Conservation (phyloP, 2,797 vertebrate genomes). For the Sarcophilus harrisii region DNA sequence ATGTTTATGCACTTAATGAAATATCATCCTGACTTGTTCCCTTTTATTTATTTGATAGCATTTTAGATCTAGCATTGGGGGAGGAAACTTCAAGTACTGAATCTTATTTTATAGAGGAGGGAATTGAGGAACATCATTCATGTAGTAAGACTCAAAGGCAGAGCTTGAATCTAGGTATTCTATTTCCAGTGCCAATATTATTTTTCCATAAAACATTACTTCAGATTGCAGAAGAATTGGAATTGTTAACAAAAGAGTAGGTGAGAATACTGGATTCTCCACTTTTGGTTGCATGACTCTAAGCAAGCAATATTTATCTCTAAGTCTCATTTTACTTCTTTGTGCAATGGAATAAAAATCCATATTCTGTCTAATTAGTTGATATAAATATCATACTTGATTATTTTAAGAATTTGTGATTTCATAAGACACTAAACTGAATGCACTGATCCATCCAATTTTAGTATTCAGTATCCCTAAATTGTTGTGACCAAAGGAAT, state of each 20-base stretch:
- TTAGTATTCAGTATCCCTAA: neutral
- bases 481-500: neutral
- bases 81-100: neutral
- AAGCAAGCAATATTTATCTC: neutral
- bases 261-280: neutral
- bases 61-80: neutral
- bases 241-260: neutral
- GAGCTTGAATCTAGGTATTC: neutral
- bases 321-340: neutral
- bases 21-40: neutral
- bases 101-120: neutral
- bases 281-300: too few relatives aligned
- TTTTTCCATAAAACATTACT: neutral
- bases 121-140: neutral
- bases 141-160: neutral
- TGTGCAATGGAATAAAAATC: neutral
- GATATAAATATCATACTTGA: fast-evolving
- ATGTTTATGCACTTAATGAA: neutral
- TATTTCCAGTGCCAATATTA: neutral
- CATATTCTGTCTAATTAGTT: too few relatives aligned
- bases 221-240: neutral
- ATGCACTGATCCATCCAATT: neutral
- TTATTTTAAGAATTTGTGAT: neutral
- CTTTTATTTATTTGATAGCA: neutral
- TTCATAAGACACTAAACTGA: neutral